phyloP scores from a whole-genome alignment of 2,888 invertebrate genomes.

The Latrodectus elegans region DNA sequence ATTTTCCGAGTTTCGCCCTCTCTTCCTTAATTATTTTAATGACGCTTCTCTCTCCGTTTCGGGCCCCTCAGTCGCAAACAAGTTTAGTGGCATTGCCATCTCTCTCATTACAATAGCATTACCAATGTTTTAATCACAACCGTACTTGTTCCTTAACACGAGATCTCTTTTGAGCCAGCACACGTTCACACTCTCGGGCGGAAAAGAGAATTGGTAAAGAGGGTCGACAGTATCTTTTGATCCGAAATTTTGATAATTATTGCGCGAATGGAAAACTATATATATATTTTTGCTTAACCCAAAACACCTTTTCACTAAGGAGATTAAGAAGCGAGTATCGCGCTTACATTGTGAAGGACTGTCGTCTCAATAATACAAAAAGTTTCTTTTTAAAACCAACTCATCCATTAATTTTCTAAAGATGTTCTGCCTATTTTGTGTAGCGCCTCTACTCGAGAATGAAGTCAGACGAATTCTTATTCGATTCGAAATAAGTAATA shows the following conservation, averaged over 20 bases:
- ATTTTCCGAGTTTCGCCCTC: conserved; percentile 67
- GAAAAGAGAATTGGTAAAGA: conserved; percentile 17
- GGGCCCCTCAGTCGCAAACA: conserved; percentile 50
- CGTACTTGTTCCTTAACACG: conserved; percentile 40
- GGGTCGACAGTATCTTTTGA: conserved; percentile 52
- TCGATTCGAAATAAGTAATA: no score
- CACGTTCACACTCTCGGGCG: conserved; percentile 31
- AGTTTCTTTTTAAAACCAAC: background rate
- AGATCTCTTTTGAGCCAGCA: conserved; percentile 25
- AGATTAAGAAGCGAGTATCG: conserved; percentile 49
- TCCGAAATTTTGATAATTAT: conserved; percentile 64
- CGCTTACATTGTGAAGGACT: background rate
- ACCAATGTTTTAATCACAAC: conserved; percentile 66
- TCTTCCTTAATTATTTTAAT: conserved; percentile 69
- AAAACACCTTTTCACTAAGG: conserved; percentile 18
- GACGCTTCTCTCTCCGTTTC: conserved; percentile 55
- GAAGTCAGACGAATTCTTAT: no score
- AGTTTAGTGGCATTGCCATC: conserved; percentile 65
- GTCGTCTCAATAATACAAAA: background rate
- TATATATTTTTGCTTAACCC: no score
- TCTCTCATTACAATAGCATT: conserved; percentile 68
- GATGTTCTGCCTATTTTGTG: background rate
- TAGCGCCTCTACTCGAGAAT: no score
- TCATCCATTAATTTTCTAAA: background rate
- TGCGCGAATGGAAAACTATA: conserved; percentile 28